These are phyloP conservation scores for Pediacus dermestoides DNA, from an alignment of 2,888 invertebrate species.

Conservation along the genomic window DNA sequence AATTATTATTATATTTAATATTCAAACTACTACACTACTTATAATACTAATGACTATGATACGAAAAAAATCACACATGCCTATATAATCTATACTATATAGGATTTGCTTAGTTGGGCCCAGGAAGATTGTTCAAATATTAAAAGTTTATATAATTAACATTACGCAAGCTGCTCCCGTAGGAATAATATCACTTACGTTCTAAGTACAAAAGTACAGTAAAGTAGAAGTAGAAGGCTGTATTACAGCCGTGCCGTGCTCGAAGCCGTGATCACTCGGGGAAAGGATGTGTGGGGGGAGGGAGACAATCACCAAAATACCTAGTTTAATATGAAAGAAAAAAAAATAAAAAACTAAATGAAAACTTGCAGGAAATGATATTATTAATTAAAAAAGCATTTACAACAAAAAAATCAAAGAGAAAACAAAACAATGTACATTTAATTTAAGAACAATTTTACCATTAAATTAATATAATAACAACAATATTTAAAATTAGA, in stretches of 20 bases:
- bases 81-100: constrained; percentile 43
- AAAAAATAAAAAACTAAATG: constrained; percentile 52
- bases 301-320: constrained; percentile 26
- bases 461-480: constrained; percentile 65
- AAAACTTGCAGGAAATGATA: constrained; percentile 70
- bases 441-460: constrained; percentile 72
- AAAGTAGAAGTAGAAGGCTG: constrained; percentile 26
- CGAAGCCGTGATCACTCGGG: constrained; percentile 26
- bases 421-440: constrained; percentile 74
- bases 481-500: constrained; percentile 59
- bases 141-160: constrained; percentile 25
- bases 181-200: constrained; percentile 42
- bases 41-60: constrained; percentile 50
- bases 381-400: constrained; percentile 70
- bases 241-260: constrained; percentile 43
- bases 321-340: constrained; percentile 17
- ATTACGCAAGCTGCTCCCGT: constrained; percentile 42
- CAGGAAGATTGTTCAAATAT: constrained; percentile 52
- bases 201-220: constrained; percentile 41
- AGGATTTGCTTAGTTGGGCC: constrained; percentile 51
- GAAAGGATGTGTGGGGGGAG: constrained; percentile 14
- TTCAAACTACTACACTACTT: constrained; percentile 35
- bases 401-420: constrained; percentile 73
- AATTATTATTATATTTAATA: constrained; percentile 21
- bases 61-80: constrained; percentile 52